Percentiles rank a stretch among this genome's conserved stretches.
These are phyloP conservation scores for Holacanthella duospinosa DNA, from an alignment of 2,888 invertebrate genomes.

Conservation along the genomic window DNA sequence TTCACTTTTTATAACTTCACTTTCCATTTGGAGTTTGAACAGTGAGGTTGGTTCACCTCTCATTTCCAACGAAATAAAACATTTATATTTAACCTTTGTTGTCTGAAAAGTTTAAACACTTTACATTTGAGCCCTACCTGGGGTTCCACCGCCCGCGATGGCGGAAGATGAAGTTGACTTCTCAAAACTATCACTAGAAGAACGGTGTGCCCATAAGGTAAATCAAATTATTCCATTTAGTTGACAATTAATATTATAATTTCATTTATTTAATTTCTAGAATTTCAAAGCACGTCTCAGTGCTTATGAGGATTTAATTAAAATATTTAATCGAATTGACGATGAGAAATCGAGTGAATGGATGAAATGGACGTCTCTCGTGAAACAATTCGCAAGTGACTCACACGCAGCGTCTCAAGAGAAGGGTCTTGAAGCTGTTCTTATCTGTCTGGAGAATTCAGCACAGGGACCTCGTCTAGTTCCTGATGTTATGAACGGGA, in stretches of 20 bases:
- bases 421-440: constrained; percentile 82
- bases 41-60: no score
- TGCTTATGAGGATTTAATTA: constrained; percentile 87
- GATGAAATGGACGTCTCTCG: constrained; percentile 75
- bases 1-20: no score
- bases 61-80: no score
- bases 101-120: no score
- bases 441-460: constrained; percentile 85
- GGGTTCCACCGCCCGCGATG: no score
- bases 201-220: constrained; percentile 81
- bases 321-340: constrained; percentile 72
- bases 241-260: neutral
- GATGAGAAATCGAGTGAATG: constrained; percentile 92
- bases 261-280: neutral
- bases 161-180: constrained; percentile 67
- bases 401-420: constrained; percentile 93
- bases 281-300: constrained; percentile 68
- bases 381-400: constrained; percentile 90
- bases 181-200: constrained; percentile 75
- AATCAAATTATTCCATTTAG: constrained; percentile 18
- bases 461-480: constrained; percentile 60
- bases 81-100: no score
- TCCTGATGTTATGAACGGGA: constrained; percentile 75
- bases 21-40: no score
- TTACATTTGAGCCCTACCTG: neutral